Base-by-base conservation (phyloP, 1,140 invertebrate genomes). In the Brachionus manjavacas region DNA sequence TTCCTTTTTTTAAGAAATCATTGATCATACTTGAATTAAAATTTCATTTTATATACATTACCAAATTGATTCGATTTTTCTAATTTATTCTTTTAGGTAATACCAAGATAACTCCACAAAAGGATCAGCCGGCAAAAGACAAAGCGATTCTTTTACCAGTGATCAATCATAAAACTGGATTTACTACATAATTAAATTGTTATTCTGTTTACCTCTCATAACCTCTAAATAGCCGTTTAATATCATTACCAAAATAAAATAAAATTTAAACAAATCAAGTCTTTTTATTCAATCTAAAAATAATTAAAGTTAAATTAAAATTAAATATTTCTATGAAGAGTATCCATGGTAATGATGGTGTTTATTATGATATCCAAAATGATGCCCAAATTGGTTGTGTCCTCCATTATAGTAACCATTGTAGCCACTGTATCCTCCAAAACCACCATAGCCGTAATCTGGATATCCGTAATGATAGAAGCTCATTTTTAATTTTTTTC, bases 81-180 rank as follows among this genome's bases (percentile, higher is more conserved):
- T 76, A 76, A 12, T 55, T 49, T 25, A 6, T 79, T 20, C 4
- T 79, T 64, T 60, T 25, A 80, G 76, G 12, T 35, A 23, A 81
- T 20, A 39, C 52, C 16, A 81, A 46, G 25, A 66, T 68, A n/a
- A 14, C 35, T 35, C 8, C 35, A 20, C 23, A 64, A 4, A 39
- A 68, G 16, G 52, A 81, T 1, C 52, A 23, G 20, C 7, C 64
- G 35, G 12, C 52, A 25, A 81, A 81, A 64, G 79, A 81, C 16
- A 60, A 64, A 3, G 66, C 79, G 14, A 60, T 81, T 64, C 52
- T 81, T 0, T 35, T 81, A 64, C 79, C 79, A 68, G 79, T 81
- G 2, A 81, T 81, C 16, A 81, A 52, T 16, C 79, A 81, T 35
- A 81, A 81, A 81, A 16, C 79, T 64, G 28, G 79, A 25, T 81